Evolutionary conservation across 2,797 vertebrate genomes (phyloP), one percentile per base, ranked within the genome.

Genomic region (Gobio occitaniae): DNA sequence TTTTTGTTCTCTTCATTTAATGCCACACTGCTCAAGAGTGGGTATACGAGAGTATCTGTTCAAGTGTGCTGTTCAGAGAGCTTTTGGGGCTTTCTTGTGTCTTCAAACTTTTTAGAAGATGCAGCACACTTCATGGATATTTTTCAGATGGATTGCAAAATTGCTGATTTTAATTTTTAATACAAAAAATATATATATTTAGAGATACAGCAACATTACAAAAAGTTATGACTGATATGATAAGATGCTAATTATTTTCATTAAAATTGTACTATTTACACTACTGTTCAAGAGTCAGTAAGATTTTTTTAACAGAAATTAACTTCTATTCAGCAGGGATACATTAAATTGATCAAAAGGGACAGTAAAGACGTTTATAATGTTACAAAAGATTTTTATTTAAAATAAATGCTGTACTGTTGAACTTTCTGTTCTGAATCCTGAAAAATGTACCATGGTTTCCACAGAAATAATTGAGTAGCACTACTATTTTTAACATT

Each of bases 1-100:
- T 88, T 68, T 81, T 72, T 81, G 65, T 87, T 83, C 79, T 79
- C 81, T 36, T 74, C 44, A 6, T 80, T 86, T 21, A 21, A 56
- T 80, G 48, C 61, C 65, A 50, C 78, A 75, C 41, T 82, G 41
- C 21, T 76, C 25, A 86, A 48, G 66, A 66, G 47, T 71, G 63
- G 50, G 25, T 65, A 25, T 84, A 36, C 80, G 36, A 76, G 65
- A 38, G 52, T 72, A 16, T 66, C 44, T 29, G 16, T 52, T 61
- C n/a, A 61, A 61, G 25, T 25, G n/a, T 25, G 59, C n/a, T 61
- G n/a, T 25, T 61, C 11, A 61, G 52, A 54, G 19, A n/a, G 8
- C 48, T 38, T 38, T 38, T 38, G 4, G 36, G 36, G 36, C 41
- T 54, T 61, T 61, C 54, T 61, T 56, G 21, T 59, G 36, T 44